A percentile compares a stretch with the other conserved stretches of the same genome.
phyloP scores from a whole-genome alignment of 2,797 vertebrate species.

The Gallinago nigripennis region DNA sequence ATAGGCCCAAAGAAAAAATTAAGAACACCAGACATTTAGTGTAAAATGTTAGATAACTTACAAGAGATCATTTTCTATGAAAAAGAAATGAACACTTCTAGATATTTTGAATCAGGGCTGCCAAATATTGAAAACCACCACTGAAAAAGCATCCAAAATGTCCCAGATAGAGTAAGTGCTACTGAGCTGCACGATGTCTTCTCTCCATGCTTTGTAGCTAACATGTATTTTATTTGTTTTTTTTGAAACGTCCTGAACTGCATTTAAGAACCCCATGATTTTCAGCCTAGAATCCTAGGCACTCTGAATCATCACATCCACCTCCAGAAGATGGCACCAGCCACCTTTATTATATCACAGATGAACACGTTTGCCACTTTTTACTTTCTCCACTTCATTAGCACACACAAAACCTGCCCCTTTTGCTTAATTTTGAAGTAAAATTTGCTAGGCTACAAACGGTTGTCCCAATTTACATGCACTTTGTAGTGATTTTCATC shows the following conservation, averaged over 20 bases:
- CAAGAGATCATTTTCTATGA: not conserved
- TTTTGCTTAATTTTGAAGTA: not conserved
- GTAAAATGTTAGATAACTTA: not conserved
- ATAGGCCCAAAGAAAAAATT: accelerated
- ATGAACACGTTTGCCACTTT: not conserved
- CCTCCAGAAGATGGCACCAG: slow-evolving; percentile 58
- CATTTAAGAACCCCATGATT: accelerated
- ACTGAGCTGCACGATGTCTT: not conserved
- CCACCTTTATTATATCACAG: not conserved
- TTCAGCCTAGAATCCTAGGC: not conserved
- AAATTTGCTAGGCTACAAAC: not conserved
- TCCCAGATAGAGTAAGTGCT: not conserved
- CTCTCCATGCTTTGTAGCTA: not conserved
- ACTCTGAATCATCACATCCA: not conserved
- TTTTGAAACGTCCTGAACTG: not conserved
- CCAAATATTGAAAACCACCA: not conserved
- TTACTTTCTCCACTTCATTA: not conserved
- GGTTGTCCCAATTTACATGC: not conserved
- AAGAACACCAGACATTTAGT: not conserved
- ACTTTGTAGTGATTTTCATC: not conserved
- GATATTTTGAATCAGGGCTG: not conserved
- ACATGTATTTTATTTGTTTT: not conserved
- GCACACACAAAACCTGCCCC: not conserved
- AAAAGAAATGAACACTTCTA: not conserved
- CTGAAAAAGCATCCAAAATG: not conserved